phyloP scores from a whole-genome alignment of 2,888 invertebrate genomes.

The Metalampra italica region DNA sequence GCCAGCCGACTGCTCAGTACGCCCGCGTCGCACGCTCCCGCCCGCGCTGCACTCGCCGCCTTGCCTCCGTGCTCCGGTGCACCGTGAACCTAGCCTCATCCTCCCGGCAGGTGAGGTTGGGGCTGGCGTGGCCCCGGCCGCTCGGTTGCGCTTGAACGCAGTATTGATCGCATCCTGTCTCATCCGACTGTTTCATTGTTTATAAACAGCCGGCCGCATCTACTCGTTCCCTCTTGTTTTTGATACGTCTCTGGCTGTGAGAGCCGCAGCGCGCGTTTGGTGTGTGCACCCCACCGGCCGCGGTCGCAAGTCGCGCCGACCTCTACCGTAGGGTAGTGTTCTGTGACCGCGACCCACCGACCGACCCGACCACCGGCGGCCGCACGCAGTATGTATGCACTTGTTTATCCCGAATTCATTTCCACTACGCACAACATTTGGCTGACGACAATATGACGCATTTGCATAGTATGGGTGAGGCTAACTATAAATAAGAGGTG shows the following conservation, averaged over 20 bases:
- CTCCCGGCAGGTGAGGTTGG: slow-evolving; percentile 56
- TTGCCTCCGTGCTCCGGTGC: slow-evolving; percentile 39
- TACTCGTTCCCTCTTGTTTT: slow-evolving; percentile 58
- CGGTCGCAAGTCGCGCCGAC: not conserved
- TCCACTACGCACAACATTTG: slow-evolving; percentile 23
- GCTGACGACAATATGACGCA: slow-evolving; percentile 28
- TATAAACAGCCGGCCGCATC: slow-evolving; percentile 73
- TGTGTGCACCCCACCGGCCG: too few species aligned
- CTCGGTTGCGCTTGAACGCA: slow-evolving; percentile 38
- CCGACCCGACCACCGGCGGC: slow-evolving; percentile 18
- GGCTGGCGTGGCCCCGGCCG: slow-evolving; percentile 52
- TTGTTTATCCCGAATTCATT: slow-evolving; percentile 37
- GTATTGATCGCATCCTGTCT: slow-evolving; percentile 60
- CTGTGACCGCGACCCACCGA: too few species aligned
- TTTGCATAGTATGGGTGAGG: slow-evolving; percentile 29
- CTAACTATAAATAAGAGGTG: slow-evolving; percentile 31
- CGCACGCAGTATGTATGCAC: slow-evolving; percentile 60
- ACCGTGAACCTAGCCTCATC: slow-evolving; percentile 35
- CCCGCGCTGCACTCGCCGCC: slow-evolving; percentile 33
- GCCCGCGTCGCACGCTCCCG: slow-evolving; percentile 30
- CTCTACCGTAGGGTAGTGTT: too few species aligned
- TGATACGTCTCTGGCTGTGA: slow-evolving; percentile 48
- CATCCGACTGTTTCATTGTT: slow-evolving; percentile 60
- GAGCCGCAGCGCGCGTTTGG: slow-evolving; percentile 17
- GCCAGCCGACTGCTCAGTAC: slow-evolving; percentile 55